Evolutionary conservation across 2,113 vertebrate species (phyloP).

Genomic region (Protobothrops mucrosquamatus): DNA sequence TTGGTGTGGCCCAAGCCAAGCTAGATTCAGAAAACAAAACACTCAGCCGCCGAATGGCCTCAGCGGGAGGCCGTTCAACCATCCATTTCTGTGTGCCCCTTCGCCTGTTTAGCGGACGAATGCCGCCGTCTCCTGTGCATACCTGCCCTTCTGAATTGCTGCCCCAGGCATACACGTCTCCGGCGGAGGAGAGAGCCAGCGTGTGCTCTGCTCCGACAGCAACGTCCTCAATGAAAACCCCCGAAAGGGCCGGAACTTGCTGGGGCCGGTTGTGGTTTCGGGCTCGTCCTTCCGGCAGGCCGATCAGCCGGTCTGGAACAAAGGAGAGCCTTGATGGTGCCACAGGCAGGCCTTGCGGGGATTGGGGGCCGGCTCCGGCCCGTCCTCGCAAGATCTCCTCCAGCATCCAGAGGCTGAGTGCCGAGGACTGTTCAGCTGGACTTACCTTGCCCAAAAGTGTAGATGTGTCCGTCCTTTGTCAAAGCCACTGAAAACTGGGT

Average conservation of each 20-base stretch:
- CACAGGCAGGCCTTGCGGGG: not conserved
- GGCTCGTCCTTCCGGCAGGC: constrained; percentile 80
- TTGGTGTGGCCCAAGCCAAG: constrained; percentile 83
- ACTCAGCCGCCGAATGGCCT: not conserved
- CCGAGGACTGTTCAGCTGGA: not conserved
- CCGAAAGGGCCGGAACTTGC: constrained; percentile 73
- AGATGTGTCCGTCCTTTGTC: constrained; percentile 81
- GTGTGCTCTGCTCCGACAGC: constrained; percentile 83
- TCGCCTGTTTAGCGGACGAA: rapidly evolving
- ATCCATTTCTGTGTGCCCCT: not conserved
- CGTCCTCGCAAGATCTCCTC: not conserved
- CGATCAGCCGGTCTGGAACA: constrained; percentile 78
- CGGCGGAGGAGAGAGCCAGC: constrained; percentile 72
- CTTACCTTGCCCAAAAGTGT: constrained; percentile 84
- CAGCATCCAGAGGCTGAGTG: rapidly evolving
- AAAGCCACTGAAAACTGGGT: constrained; percentile 83
- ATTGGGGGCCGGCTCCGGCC: not conserved
- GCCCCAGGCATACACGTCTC: constrained; percentile 82
- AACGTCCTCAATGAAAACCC: constrained; percentile 78
- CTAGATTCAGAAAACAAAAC: constrained; percentile 46
- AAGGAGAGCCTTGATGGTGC: not conserved
- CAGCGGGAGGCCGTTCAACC: rapidly evolving
- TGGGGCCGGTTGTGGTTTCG: constrained; percentile 84
- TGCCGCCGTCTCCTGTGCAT: rapidly evolving
- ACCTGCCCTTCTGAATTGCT: constrained; percentile 86